A percentile compares a stretch with the other conserved stretches of the same genome.
phyloP scores from a whole-genome alignment of 2,888 invertebrate genomes.

The Euzophera pinguis region DNA sequence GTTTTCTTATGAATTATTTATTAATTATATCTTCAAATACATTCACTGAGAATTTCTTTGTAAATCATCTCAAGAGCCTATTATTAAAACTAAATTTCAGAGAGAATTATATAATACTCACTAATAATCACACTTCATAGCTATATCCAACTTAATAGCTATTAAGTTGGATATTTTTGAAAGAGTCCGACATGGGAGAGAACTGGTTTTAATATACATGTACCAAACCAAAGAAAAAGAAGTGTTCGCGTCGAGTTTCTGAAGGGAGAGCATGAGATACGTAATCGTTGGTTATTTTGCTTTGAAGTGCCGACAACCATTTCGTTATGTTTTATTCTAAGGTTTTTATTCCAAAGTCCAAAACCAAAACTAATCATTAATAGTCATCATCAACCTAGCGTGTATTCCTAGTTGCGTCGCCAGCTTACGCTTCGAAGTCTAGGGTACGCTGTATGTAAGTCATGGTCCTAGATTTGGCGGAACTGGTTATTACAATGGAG shows the following conservation, averaged over 20 bases:
- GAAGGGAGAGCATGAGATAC: constrained; percentile 47
- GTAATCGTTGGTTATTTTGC: constrained; percentile 70
- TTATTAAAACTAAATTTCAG: constrained; percentile 50
- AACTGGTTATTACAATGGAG: too few relatives aligned
- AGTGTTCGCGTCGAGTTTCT: constrained; percentile 55
- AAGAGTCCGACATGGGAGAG: constrained; percentile 55
- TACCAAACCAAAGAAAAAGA: constrained; percentile 48
- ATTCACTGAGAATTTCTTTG: constrained; percentile 22
- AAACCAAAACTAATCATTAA: too few relatives aligned
- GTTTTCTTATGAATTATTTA: constrained; percentile 12
- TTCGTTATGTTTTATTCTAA: constrained; percentile 11
- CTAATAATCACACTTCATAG: constrained; percentile 67
- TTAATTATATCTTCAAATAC: constrained; percentile 15
- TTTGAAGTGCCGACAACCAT: constrained; percentile 62
- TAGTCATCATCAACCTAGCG: too few relatives aligned
- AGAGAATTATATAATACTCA: constrained; percentile 54
- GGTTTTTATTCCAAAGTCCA: too few relatives aligned
- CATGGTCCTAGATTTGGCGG: too few relatives aligned
- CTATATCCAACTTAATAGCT: constrained; percentile 67
- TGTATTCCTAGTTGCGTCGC: too few relatives aligned
- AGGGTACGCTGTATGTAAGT: too few relatives aligned
- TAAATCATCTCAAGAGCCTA: constrained; percentile 34
- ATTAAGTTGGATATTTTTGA: constrained; percentile 66
- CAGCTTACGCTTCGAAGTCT: too few relatives aligned
- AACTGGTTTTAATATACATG: constrained; percentile 62